Percentiles rank a stretch among this genome's conserved stretches.
Evolutionary conservation across 2,888 invertebrate genomes (phyloP).

Genomic region (Lydus trimaculatus): DNA sequence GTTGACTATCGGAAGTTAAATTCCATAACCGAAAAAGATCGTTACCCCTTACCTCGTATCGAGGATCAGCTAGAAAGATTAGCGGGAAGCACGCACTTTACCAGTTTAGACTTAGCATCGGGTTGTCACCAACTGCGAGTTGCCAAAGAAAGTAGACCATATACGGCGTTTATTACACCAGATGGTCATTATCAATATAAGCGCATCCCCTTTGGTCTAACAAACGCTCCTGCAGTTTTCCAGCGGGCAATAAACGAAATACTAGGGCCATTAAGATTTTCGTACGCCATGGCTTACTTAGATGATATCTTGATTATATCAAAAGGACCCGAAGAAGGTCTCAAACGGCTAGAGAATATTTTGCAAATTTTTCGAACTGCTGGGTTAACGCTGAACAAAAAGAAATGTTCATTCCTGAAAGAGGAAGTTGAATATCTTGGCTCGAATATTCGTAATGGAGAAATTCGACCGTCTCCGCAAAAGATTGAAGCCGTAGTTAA

Average conservation of each 20-base stretch:
- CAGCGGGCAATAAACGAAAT: constrained; percentile 31
- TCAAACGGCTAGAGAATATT: constrained; percentile 18
- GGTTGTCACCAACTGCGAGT: constrained; percentile 51
- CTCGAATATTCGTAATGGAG: constrained; percentile 24
- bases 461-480: constrained; percentile 23
- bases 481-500: constrained; percentile 41
- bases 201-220: constrained; percentile 49
- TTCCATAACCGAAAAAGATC: constrained; percentile 44
- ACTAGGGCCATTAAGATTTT: no score
- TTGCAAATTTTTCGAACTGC: constrained; percentile 31
- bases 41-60: constrained; percentile 48
- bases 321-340: constrained; percentile 17
- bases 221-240: constrained; percentile 44
- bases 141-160: constrained; percentile 38
- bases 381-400: constrained; percentile 26
- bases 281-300: constrained; percentile 29
- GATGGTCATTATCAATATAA: constrained; percentile 49
- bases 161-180: constrained; percentile 49
- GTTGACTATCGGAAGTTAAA: constrained; percentile 50
- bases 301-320: constrained; percentile 32
- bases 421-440: constrained; percentile 30
- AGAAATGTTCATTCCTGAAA: constrained; percentile 26
- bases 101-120: constrained; percentile 44
- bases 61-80: constrained; percentile 48
- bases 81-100: constrained; percentile 40